These are phyloP conservation scores for Scaeva pyrastri DNA, from an alignment of 2,888 invertebrate genomes.

Conservation along the genomic window DNA sequence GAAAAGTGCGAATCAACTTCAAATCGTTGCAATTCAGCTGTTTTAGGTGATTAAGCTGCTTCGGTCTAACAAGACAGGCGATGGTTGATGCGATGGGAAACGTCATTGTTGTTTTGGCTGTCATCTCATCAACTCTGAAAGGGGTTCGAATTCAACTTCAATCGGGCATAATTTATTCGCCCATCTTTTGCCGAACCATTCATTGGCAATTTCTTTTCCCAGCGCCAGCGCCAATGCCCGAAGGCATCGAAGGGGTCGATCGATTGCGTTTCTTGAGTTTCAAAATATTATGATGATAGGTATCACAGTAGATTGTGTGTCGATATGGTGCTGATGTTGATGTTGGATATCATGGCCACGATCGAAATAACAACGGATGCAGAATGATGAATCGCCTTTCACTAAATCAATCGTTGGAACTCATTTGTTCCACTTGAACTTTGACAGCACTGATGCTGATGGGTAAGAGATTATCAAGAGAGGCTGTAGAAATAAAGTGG, in stretches of 20 bases:
- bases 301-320: constrained; percentile 42
- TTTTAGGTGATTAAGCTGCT: constrained; percentile 48
- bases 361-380: constrained; percentile 52
- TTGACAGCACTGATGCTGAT: constrained; percentile 53
- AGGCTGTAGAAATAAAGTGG: constrained; percentile 26
- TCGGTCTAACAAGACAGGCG: constrained; percentile 53
- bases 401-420: constrained; percentile 74
- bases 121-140: constrained; percentile 28
- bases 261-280: constrained; percentile 39
- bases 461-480: constrained; percentile 42
- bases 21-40: constrained; percentile 72
- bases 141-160: constrained; percentile 33
- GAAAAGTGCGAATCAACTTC: constrained; percentile 77
- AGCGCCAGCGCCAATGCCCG: neutral
- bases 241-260: constrained; percentile 41
- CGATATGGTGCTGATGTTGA: constrained; percentile 26
- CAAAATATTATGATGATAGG: constrained; percentile 32
- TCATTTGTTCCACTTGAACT: constrained; percentile 75
- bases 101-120: constrained; percentile 28
- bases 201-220: constrained; percentile 61
- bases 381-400: constrained; percentile 73
- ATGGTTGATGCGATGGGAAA: constrained; percentile 29
- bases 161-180: constrained; percentile 66
- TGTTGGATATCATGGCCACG: constrained; percentile 36
- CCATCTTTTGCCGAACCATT: constrained; percentile 16